Evolutionary conservation across 2,113 vertebrate genomes (phyloP), one percentile per base, ranked within the genome.

Genomic region (Ramphastos sulfuratus): DNA sequence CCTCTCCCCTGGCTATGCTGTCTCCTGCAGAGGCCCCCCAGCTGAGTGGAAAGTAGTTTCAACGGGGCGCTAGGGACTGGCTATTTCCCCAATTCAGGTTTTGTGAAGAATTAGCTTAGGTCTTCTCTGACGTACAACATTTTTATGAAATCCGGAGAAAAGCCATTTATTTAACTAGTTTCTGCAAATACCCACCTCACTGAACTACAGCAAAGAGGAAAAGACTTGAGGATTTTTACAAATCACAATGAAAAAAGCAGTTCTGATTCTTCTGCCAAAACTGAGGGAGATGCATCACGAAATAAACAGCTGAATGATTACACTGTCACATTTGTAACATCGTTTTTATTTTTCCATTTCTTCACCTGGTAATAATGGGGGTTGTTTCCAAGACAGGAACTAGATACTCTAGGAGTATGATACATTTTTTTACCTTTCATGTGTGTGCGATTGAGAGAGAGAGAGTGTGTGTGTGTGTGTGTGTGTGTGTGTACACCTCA

Each of bases 201-300:
- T n/a, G 84, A 87, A 30, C 70, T 88, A 6, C 80, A 86, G 89
- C 92, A 94, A 94, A 94, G 74, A 69, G 50, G 39, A 17, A 42
- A 71, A 70, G 25, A n/a, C 33, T 58, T 78, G 15, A 21, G 74
- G 12, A 35, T 70, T 85, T 72, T 75, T 30, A 44, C 1, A 35
- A 66, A 79, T 84, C 8, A 7, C 63, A 73, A 0, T 35, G 71
- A 46, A 46, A 70, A 73, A 73, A 63, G 33, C 31, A 72, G 30
- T 76, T 8, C 10, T 4, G 60, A 31, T 64, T 44, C 69, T 87
- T 4, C 37, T 93, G 75, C 52, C 48, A 48, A 58, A 82, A 44
- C 78, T 30, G 82, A 72, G 78, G 71, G 64, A 63, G 60, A 8
- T n/a, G 79, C 33, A 16, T 60, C 35, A 64, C 71, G 56, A 74